Evolutionary conservation across 2,888 invertebrate genomes (phyloP), one percentile per base, ranked within the genome.

Genomic region (Eilema depressum): DNA sequence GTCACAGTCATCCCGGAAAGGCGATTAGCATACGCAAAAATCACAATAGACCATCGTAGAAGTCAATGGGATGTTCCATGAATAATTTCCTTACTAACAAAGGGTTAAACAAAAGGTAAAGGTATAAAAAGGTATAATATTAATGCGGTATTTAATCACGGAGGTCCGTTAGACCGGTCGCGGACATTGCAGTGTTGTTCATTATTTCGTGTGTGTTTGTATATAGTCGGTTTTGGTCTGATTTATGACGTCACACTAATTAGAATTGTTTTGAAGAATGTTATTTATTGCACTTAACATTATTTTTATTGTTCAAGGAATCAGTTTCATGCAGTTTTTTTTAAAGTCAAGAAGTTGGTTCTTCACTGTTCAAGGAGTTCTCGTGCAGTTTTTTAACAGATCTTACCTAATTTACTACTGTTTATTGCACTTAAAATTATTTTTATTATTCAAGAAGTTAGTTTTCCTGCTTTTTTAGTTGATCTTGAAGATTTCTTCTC

Each of bases 1-100:
- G 95, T 95, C 94, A 94, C 92, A 91, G 89, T 88, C 87, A 81
- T 87, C 87, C 89, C 86, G 87, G 86, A 75, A 82, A 81, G 76
- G 57, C 75, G 85, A 94, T 94, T 93, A 90, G 88, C 93, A 93
- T 93, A 93, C 86, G 91, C 91, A 89, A 91, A 93, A 91, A 91
- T 92, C 85, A 95, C 95, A 94, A 94, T 90, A 86, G 87, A 78
- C 73, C 81, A 88, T 88, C 86, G 41, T 89, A 92, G 91, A 88
- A 92, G 89, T 92, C 94, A 93, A 94, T 93, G 92, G 83, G 89
- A 88, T 88, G 84, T 83, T 83, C 89, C 89, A 86, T 90, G 92
- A 86, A 93, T 92, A 94, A 93, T 92, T 92, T 89, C 82, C 83
- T 82, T 77, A 80, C 73, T 73, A 75, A 75, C 91, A 92, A 93